A percentile compares a stretch with the other conserved stretches of the same genome.
These are phyloP conservation scores for Resseliella maxima DNA, from an alignment of 2,888 invertebrate genomes.

Conservation along the genomic window DNA sequence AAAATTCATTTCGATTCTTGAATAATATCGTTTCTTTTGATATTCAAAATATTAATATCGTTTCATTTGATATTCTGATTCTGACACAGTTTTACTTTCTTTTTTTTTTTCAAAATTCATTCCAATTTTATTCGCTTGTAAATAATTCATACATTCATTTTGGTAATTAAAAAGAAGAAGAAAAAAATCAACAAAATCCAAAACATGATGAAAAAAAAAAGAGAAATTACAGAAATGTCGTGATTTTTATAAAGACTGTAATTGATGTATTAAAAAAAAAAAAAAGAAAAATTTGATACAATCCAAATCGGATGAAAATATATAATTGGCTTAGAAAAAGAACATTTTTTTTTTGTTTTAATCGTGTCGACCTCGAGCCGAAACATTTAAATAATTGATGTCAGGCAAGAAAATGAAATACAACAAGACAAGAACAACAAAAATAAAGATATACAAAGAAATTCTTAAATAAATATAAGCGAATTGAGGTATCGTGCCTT, in stretches of 20 bases:
- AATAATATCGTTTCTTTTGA: no score
- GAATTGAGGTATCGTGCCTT: conserved; percentile 46
- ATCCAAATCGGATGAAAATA: not conserved
- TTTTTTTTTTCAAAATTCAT: no score
- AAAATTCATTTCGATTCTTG: no score
- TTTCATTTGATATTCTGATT: no score
- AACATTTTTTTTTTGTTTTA: not conserved
- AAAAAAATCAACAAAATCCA: not conserved
- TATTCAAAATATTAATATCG: no score
- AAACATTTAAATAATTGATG: not conserved
- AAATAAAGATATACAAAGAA: no score
- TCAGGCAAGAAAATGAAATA: not conserved
- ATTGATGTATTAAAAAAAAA: not conserved
- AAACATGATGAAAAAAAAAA: no score
- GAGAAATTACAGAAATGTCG: not conserved
- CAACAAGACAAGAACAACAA: not conserved
- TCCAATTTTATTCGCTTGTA: not conserved
- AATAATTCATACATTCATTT: not conserved
- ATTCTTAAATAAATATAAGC: not conserved
- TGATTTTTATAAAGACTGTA: conserved; percentile 42
- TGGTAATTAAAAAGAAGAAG: not conserved
- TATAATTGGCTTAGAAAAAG: conserved; percentile 1
- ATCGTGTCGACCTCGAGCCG: not conserved
- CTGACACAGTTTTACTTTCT: no score
- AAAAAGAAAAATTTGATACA: conserved; percentile 43